phyloP scores from a whole-genome alignment of 2,888 invertebrate genomes.

The Allophyes oxyacanthae region DNA sequence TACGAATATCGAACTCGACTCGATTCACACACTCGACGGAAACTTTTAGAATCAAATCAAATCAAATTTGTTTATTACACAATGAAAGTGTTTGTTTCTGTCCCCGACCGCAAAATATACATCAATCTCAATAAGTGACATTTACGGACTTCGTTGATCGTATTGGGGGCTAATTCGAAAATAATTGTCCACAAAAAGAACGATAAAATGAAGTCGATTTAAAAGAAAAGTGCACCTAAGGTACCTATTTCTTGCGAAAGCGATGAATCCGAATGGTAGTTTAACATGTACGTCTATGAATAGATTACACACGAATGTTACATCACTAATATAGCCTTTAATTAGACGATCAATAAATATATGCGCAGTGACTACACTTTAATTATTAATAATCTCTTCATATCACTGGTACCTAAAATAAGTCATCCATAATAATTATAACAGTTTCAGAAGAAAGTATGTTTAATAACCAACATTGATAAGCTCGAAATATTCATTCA shows the following conservation, averaged over 20 bases:
- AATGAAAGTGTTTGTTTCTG: constrained; percentile 42
- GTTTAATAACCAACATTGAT: too few species aligned
- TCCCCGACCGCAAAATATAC: constrained; percentile 41
- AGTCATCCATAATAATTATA: too few species aligned
- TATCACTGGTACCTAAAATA: too few species aligned
- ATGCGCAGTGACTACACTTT: constrained; percentile 35
- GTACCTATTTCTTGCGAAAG: constrained; percentile 36
- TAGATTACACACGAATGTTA: constrained; percentile 45
- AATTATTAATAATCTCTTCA: too few species aligned
- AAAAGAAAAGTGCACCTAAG: constrained; percentile 45
- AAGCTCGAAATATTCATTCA: too few species aligned
- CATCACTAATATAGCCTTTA: constrained; percentile 18
- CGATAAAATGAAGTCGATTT: constrained; percentile 43
- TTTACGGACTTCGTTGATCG: constrained; percentile 32
- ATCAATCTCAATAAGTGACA: constrained; percentile 56
- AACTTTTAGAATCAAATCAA: too few species aligned
- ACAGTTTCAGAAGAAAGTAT: not conserved
- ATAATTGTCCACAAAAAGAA: constrained; percentile 56
- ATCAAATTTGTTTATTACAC: too few species aligned
- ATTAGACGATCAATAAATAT: constrained; percentile 43
- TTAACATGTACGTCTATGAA: constrained; percentile 46
- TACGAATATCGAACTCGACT: constrained; percentile 47
- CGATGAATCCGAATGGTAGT: constrained; percentile 44
- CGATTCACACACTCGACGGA: constrained; percentile 24
- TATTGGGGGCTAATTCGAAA: constrained; percentile 52